These are phyloP conservation scores for Setipinna tenuifilis DNA, from an alignment of 2,797 vertebrate species.

Conservation along the genomic window DNA sequence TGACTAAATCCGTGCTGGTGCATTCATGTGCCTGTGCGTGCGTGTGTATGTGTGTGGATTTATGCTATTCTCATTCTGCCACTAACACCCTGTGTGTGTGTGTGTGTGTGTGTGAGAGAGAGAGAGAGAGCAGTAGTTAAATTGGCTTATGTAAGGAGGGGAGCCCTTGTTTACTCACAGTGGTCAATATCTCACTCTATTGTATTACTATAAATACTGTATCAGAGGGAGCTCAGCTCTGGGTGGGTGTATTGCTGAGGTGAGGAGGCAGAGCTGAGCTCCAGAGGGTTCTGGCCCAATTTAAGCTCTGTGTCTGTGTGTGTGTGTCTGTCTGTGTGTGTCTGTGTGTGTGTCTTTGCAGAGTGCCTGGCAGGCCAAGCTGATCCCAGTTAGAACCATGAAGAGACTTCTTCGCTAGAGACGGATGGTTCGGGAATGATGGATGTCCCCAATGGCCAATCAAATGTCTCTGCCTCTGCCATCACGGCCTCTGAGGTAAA, in stretches of 20 bases:
- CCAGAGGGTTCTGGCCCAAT: too few species aligned
- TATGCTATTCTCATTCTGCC: not conserved
- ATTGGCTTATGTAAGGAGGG: too few species aligned
- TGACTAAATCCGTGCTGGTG: too few species aligned
- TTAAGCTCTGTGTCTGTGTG: not conserved
- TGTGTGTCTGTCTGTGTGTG: not conserved
- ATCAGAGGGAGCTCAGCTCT: too few species aligned
- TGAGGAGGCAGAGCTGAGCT: too few species aligned
- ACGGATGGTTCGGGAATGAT: conserved; percentile 89
- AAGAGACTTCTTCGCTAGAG: conserved; percentile 72
- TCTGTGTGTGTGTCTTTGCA: conserved; percentile 47
- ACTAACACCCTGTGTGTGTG: not conserved
- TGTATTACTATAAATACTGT: too few species aligned
- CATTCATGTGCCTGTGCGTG: too few species aligned
- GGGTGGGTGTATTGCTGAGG: too few species aligned
- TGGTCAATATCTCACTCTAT: too few species aligned
- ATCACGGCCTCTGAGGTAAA: conserved; percentile 91
- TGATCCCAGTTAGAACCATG: conserved; percentile 81
- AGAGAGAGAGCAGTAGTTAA: too few species aligned
- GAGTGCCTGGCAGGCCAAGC: conserved; percentile 73
- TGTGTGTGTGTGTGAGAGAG: conserved; percentile 30
- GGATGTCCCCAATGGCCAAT: conserved; percentile 94
- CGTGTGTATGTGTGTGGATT: not conserved
- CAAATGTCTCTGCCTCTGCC: conserved; percentile 76
- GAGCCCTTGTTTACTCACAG: too few species aligned